phyloP scores from a whole-genome alignment of 2,888 invertebrate genomes.

The Anoncus sp. region DNA sequence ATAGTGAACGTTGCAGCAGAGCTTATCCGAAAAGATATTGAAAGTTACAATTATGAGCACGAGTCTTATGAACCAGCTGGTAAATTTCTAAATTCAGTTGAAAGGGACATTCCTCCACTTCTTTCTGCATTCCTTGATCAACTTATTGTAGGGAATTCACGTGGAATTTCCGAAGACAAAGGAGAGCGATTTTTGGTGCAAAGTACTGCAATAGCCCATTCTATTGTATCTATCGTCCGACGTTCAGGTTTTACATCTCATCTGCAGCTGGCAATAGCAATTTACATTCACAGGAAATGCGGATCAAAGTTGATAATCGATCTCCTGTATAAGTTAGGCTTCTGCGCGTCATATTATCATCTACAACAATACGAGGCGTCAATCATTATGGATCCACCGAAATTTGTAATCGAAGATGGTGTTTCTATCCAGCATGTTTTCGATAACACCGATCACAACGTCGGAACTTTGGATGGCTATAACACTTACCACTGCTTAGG shows the following conservation, averaged over 20 bases:
- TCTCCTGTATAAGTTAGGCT: conserved; percentile 46
- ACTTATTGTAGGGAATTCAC: conserved; percentile 19
- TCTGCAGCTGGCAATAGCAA: conserved; percentile 48
- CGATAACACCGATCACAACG: conserved; percentile 65
- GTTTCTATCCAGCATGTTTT: conserved; percentile 52
- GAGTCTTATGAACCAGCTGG: conserved; percentile 32
- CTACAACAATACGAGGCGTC: conserved; percentile 28
- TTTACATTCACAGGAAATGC: conserved; percentile 47
- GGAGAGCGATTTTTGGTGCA: conserved; percentile 25
- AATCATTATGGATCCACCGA: conserved; percentile 20
- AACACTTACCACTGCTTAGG: conserved; percentile 49
- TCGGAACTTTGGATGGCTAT: conserved; percentile 51
- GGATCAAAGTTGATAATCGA: conserved; percentile 53
- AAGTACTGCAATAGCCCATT: conserved; percentile 35
- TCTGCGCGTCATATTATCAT: conserved; percentile 45
- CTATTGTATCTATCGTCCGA: conserved; percentile 40
- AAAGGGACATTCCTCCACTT: conserved; percentile 28
- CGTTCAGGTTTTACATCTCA: conserved; percentile 27
- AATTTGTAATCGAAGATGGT: conserved; percentile 7
- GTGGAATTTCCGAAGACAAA: background rate
- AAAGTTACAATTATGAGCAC: conserved; percentile 5
- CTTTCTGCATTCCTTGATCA: conserved; percentile 19
- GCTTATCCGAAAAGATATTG: conserved; percentile 36
- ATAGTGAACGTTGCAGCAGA: conserved; percentile 29
- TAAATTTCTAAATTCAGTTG: conserved; percentile 32